phyloP scores from a whole-genome alignment of 2,888 invertebrate genomes.

The Protonemura montana region DNA sequence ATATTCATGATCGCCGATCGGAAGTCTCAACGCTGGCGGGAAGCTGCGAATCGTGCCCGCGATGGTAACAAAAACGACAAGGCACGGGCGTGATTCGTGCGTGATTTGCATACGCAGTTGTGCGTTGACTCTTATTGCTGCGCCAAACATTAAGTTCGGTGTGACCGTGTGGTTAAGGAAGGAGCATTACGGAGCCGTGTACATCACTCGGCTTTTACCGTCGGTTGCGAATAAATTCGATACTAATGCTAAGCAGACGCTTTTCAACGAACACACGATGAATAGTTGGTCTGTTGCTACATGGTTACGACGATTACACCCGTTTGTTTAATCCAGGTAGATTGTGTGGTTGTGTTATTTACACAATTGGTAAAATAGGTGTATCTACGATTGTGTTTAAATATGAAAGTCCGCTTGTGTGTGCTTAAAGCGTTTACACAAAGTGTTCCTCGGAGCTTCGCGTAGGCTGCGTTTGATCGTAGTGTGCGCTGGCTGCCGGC shows the following conservation, averaged over 20 bases:
- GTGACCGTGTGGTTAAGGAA: too few relatives aligned
- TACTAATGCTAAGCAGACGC: too few relatives aligned
- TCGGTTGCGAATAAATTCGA: too few relatives aligned
- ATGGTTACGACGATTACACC: too few relatives aligned
- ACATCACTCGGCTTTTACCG: too few relatives aligned
- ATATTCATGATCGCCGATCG: constrained; percentile 21
- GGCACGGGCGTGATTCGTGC: background rate
- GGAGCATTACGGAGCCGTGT: too few relatives aligned
- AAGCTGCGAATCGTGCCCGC: background rate
- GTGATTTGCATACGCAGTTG: too few relatives aligned
- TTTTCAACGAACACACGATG: too few relatives aligned
- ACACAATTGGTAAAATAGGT: constrained; percentile 12
- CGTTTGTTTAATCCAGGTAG: background rate
- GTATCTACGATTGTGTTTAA: background rate
- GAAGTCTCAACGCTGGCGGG: background rate
- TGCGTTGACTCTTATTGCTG: too few relatives aligned
- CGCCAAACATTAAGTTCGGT: too few relatives aligned
- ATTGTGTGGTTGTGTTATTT: background rate
- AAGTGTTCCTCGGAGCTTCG: background rate
- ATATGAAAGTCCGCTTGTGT: background rate
- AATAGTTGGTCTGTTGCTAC: too few relatives aligned
- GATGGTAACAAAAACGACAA: background rate
- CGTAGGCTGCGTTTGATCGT: background rate
- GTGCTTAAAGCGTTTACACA: background rate
- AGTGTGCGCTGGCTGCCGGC: background rate